phyloP scores from a whole-genome alignment of 1,140 invertebrate genomes.

The Mactra quadrangularis region DNA sequence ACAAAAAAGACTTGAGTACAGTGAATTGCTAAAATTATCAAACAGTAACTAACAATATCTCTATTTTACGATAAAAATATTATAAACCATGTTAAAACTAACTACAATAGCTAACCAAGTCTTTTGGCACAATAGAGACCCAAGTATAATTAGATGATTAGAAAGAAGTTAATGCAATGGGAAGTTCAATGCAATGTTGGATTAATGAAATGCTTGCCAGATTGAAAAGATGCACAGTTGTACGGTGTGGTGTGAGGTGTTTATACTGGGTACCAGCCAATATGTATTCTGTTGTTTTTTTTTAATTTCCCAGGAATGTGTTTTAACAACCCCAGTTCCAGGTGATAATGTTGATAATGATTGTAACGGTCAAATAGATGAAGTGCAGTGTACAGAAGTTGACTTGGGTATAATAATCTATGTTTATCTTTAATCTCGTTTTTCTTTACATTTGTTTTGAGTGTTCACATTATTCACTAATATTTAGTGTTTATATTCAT shows the following conservation, averaged over 20 bases:
- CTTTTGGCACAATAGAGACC: too few species aligned
- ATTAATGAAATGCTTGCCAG: neutral
- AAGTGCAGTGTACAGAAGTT: conserved; percentile 16
- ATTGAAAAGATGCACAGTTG: neutral
- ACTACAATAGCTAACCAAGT: too few species aligned
- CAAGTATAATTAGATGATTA: too few species aligned
- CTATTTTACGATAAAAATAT: too few species aligned
- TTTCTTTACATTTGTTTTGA: neutral
- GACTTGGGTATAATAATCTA: conserved; percentile 24
- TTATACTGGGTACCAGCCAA: neutral
- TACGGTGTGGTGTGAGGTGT: neutral
- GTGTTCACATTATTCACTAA: neutral
- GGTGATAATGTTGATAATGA: conserved; percentile 48
- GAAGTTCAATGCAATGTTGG: neutral
- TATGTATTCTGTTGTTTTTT: neutral
- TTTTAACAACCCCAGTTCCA: neutral
- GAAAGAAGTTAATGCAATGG: neutral
- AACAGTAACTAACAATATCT: too few species aligned
- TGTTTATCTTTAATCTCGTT: too few species aligned
- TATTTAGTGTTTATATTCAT: neutral
- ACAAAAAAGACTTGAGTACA: too few species aligned
- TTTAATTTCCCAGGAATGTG: conserved; percentile 45
- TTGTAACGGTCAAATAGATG: conserved; percentile 38
- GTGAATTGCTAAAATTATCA: too few species aligned
- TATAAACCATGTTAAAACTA: too few species aligned